Percentiles rank a stretch among this genome's conserved stretches.
These are phyloP conservation scores for Hetaerina titia DNA, from an alignment of 2,888 invertebrate genomes.

Conservation along the genomic window DNA sequence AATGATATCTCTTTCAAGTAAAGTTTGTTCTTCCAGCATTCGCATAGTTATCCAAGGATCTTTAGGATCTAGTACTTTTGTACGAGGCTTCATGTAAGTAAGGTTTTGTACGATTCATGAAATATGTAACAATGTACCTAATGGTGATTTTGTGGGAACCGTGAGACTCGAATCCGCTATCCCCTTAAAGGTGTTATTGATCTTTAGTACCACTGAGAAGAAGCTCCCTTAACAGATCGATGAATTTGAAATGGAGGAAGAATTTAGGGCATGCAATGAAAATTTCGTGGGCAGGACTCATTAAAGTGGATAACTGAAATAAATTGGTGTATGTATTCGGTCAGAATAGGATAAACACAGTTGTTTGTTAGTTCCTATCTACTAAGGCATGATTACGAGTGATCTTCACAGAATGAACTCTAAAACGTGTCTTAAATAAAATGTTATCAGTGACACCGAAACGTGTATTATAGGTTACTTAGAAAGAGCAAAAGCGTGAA, in stretches of 20 bases:
- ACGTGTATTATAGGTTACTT: no score
- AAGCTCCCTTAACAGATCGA: slow-evolving; percentile 19
- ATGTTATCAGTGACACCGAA: no score
- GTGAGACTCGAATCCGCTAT: background rate
- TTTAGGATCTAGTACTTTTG: no score
- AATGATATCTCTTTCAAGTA: no score
- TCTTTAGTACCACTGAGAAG: background rate
- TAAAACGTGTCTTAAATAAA: background rate
- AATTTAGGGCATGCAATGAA: slow-evolving; percentile 26
- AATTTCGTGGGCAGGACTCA: background rate
- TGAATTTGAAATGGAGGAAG: background rate
- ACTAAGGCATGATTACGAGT: background rate
- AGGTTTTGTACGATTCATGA: background rate
- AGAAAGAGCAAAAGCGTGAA: no score
- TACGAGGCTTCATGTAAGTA: no score
- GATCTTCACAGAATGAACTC: background rate
- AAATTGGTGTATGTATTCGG: background rate
- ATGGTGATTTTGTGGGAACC: background rate
- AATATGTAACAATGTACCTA: background rate
- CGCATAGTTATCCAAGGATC: no score
- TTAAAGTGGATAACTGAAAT: background rate
- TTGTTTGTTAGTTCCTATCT: background rate
- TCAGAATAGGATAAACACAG: background rate
- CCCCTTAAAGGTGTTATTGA: slow-evolving; percentile 31
- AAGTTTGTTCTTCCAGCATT: no score